A percentile compares a stretch with the other conserved stretches of the same genome.
phyloP scores from a whole-genome alignment of 1,140 invertebrate species.

The Potamilus streckersoni region DNA sequence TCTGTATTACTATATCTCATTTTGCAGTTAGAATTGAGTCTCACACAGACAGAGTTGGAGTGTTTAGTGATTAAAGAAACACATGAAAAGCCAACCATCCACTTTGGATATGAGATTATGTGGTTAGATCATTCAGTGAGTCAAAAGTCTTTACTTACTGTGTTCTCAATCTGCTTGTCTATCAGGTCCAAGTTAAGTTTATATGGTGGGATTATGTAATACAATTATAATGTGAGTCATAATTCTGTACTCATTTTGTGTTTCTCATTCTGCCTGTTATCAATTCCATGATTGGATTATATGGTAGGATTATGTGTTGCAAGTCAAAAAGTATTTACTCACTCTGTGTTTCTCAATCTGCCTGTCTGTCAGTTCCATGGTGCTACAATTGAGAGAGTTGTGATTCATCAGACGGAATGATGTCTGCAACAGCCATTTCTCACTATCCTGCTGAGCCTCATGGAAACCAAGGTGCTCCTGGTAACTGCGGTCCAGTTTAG shows the following conservation, averaged over 20 bases:
- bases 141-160: constrained; percentile 64
- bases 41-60: no score
- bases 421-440: constrained; percentile 95
- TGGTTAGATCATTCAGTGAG: neutral
- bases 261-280: constrained; percentile 89
- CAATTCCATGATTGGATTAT: constrained; percentile 78
- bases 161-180: constrained; percentile 89
- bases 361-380: constrained; percentile 89
- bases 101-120: no score
- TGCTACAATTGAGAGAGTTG: constrained; percentile 90
- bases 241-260: constrained; percentile 75
- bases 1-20: no score
- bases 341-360: constrained; percentile 88
- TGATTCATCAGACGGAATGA: constrained; percentile 97
- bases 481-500: constrained; percentile 52
- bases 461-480: constrained; percentile 87
- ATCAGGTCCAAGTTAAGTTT: constrained; percentile 82
- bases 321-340: constrained; percentile 27
- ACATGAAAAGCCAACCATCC: no score
- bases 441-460: constrained; percentile 89
- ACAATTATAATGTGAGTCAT: neutral
- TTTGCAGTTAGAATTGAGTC: no score
- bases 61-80: no score
- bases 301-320: neutral
- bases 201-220: neutral